Conservation (phyloP, 2,797 vertebrate genomes). For the Loris lydekkerianus region DNA sequence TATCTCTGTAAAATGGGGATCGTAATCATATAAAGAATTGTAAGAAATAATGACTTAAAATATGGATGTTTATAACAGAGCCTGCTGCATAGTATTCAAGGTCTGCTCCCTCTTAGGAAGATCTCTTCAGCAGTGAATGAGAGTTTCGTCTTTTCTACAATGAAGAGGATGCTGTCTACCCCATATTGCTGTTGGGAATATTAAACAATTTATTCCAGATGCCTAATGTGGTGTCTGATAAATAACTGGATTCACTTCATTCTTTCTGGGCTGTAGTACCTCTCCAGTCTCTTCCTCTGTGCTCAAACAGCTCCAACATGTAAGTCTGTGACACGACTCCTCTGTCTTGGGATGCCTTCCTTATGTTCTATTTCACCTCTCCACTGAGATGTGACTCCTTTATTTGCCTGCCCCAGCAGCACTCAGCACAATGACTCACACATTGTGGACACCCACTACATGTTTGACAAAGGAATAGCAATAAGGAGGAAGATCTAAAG, state of each 20-base stretch:
- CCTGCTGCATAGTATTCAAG: neutral
- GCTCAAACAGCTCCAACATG: rapidly evolving
- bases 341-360: neutral
- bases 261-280: neutral
- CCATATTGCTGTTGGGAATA: neutral
- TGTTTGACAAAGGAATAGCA: neutral
- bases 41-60: neutral
- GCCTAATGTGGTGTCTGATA: too few species aligned
- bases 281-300: neutral
- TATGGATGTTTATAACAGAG: neutral
- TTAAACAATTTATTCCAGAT: neutral
- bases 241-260: too few species aligned
- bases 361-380: neutral
- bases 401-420: neutral
- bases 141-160: neutral
- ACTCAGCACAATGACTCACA: neutral
- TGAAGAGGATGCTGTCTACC: neutral
- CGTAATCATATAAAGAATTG: too few species aligned
- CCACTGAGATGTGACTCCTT: neutral
- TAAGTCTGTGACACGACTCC: too few species aligned
- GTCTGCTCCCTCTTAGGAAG: neutral
- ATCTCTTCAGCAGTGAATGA: neutral
- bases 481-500: neutral
- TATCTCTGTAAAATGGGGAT: neutral
- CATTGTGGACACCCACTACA: neutral